Evolutionary conservation across 1,140 invertebrate species (phyloP), one percentile per base, ranked within the genome.

Genomic region (Drosophila virilis): DNA sequence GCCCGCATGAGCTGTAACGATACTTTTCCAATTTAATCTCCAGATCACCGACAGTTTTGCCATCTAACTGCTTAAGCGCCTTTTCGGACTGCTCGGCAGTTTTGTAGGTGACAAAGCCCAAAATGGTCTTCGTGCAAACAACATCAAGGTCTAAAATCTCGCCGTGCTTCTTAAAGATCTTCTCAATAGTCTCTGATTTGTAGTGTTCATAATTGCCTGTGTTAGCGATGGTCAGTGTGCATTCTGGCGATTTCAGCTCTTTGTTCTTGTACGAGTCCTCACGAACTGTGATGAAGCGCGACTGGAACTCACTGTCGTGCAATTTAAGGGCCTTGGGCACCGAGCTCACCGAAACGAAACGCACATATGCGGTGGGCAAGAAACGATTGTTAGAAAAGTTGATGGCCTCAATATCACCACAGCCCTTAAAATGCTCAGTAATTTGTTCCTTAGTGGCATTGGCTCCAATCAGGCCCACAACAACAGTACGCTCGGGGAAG

Each of bases 41-140:
- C 10, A 90, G 13, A 2, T 65, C 81, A 10, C 62, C 50, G 0
- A 77, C 15, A 12, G 66, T 82, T 8, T 78, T 88, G 13, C 86
- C 90, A 55, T 74, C 67, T 0, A 91, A 55, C 17, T 83, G 35
- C 6, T 60, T 62, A 0, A 78, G 1, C 7, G 80, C 90, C 33
- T 88, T 88, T 10, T 72, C 32, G 5, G 77, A 67, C 17, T 57
- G 8, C 1, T 84, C 70, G 3, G 60, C 2, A 1, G 59, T 13
- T 50, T 90, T 76, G 17, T 62, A 91, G 1, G 76, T 85, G 8
- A 88, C 52, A 54, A 91, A 91, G 7, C 64, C 85, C 6, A 91
- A 48, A 9, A 78, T 45, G 1, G 9, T 1, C 1, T 58, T 69
- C 6, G 50, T 85, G 57, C 90, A 91, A 7, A 84, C 46, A 0